phyloP scores from a whole-genome alignment of 2,113 vertebrate genomes.

The Saccopteryx leptura region DNA sequence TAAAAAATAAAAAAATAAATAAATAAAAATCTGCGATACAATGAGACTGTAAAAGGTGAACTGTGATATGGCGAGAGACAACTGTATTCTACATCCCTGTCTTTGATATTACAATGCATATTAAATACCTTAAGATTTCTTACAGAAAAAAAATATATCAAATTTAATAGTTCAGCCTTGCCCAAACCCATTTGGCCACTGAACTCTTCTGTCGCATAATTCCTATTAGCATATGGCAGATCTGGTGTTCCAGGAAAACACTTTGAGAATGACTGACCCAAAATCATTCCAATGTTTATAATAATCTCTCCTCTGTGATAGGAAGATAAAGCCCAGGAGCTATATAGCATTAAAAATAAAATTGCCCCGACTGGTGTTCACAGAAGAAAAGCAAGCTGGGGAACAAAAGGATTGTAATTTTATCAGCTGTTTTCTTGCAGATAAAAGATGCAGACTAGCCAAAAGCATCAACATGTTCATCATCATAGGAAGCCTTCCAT shows the following conservation, averaged over 20 bases:
- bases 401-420: neutral
- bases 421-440: neutral
- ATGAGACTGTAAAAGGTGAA: too few relatives aligned
- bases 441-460: neutral
- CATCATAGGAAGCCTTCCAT: neutral
- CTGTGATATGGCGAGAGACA: too few relatives aligned
- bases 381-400: neutral
- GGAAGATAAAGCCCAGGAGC: neutral
- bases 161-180: neutral
- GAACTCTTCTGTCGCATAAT: neutral
- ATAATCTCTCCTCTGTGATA: neutral
- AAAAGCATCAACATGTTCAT: neutral
- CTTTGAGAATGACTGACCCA: neutral
- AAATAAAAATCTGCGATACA: too few relatives aligned
- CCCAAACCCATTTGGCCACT: neutral
- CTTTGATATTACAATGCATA: neutral
- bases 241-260: neutral
- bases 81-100: neutral
- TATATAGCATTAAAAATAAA: conserved; percentile 2
- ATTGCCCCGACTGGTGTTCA: neutral
- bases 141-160: neutral
- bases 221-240: neutral
- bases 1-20: too few relatives aligned
- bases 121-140: neutral
- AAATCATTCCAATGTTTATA: neutral